Evolutionary conservation across 2,888 invertebrate genomes (phyloP), one percentile per base, ranked within the genome.

Genomic region (Bembecia ichneumoniformis): DNA sequence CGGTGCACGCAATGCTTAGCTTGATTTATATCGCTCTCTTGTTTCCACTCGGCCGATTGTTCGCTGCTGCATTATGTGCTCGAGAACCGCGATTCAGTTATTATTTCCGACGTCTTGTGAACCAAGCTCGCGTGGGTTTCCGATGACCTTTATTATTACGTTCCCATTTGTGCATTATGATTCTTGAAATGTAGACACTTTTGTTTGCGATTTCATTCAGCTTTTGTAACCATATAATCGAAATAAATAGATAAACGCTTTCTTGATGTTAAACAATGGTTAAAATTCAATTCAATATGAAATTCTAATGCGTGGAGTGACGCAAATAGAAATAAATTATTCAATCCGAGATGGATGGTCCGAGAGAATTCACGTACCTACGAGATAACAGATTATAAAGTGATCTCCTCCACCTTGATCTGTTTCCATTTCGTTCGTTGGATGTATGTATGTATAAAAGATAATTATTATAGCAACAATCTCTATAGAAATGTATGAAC

Each of bases 21-120:
- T 78, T 84, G 82, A 84, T 86, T 86, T 86, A 83, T 82, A 81
- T 79, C 75, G 79, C 68, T 78, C 79, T 79, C 78, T 76, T 76
- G 81, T 82, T 82, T 79, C 82, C 74, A 79, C 71, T 77, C 70
- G 71, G 68, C 58, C 78, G 73, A 84, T 84, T 84, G 83, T 83
- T 83, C 80, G 78, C 74, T 58, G 71, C 74, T 58, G 71, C 65
- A 77, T 81, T 78, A 80, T 78, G 71, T 71, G 75, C 72, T 68
- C 69, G 65, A 67, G 62, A 66, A 68, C 68, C 68, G 74, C 71
- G 66, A 70, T 70, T 77, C 71, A 72, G 73, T 77, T 78, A 81
- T 84, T 83, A 81, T 83, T 80, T 74, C 66, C 68, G 66, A 74
- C 67, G 74, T 71, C 74, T 73, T 82, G 79, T 77, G 82, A 83